Percentiles rank a stretch among this genome's conserved stretches.
Conservation (phyloP, 2,888 invertebrate species). For the Baronia brevicornis region DNA sequence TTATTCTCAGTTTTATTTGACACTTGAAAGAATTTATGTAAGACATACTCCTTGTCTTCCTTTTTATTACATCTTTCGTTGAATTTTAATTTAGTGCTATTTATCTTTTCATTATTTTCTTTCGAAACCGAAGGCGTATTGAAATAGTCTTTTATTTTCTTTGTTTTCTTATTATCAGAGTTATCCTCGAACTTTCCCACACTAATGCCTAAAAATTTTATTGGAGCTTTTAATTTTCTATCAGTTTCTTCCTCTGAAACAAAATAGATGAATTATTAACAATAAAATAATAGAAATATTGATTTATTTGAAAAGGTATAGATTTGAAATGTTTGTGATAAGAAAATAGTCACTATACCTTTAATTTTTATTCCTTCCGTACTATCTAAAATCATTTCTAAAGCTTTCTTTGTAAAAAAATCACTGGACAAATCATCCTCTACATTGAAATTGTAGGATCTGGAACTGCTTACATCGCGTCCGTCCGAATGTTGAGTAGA, state of each 20-base stretch:
- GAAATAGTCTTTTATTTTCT: slow-evolving; percentile 76
- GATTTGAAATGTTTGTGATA: too few relatives aligned
- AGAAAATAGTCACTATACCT: slow-evolving; percentile 30
- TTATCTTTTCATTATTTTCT: slow-evolving; percentile 19
- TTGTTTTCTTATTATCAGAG: slow-evolving; percentile 66
- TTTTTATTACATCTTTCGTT: slow-evolving; percentile 23
- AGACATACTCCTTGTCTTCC: slow-evolving; percentile 43
- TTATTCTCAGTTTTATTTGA: slow-evolving; percentile 18
- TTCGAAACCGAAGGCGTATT: slow-evolving; percentile 36
- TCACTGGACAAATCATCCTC: slow-evolving; percentile 79
- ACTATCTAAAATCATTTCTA: slow-evolving; percentile 80
- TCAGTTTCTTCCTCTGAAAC: slow-evolving; percentile 52
- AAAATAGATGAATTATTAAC: slow-evolving; percentile 7
- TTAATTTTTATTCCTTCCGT: slow-evolving; percentile 53
- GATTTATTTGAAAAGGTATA: too few relatives aligned
- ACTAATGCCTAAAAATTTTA: slow-evolving; percentile 84
- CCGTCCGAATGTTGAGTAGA: slow-evolving; percentile 71
- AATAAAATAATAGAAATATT: not conserved
- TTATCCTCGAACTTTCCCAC: slow-evolving; percentile 85
- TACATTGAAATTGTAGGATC: slow-evolving; percentile 74
- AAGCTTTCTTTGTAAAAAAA: slow-evolving; percentile 78
- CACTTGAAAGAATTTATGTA: slow-evolving; percentile 41
- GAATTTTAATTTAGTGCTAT: too few relatives aligned
- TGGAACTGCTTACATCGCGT: slow-evolving; percentile 78
- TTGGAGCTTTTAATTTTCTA: slow-evolving; percentile 63